Evolutionary conservation across 2,113 vertebrate genomes (phyloP).

Genomic region (Propithecus coquereli): DNA sequence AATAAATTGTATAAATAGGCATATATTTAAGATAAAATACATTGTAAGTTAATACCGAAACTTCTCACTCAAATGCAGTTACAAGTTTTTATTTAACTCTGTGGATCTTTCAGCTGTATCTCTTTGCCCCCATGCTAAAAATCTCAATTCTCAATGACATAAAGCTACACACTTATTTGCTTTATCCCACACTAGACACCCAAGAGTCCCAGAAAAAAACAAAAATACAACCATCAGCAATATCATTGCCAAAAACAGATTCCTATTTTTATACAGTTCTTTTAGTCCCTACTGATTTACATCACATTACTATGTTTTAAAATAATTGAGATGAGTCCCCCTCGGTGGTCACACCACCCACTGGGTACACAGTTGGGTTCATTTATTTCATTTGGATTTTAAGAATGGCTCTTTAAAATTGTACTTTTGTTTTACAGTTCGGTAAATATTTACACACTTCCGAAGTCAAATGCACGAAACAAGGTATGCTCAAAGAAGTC

Average conservation of each 20-base stretch:
- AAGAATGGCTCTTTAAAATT: neutral
- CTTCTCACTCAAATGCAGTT: neutral
- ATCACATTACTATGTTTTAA: neutral
- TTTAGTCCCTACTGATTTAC: neutral
- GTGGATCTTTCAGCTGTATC: neutral
- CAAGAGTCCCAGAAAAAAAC: neutral
- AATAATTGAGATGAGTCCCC: neutral
- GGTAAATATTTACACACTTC: neutral
- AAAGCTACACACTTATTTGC: neutral
- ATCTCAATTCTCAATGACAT: neutral
- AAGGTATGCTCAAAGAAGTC: neutral
- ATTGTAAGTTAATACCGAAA: neutral
- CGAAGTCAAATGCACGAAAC: neutral
- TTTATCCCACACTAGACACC: neutral
- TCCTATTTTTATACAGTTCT: neutral
- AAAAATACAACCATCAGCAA: neutral
- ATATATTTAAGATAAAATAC: neutral
- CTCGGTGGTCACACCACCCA: neutral
- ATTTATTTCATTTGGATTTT: slow-evolving; percentile 18
- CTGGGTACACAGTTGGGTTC: neutral
- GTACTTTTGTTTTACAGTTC: neutral
- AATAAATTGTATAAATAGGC: neutral
- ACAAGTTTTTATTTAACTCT: neutral
- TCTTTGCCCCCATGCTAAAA: neutral
- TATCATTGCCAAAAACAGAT: neutral